These are phyloP conservation scores for Chaitophorus viminalis DNA, from an alignment of 2,888 invertebrate genomes.

Conservation along the genomic window DNA sequence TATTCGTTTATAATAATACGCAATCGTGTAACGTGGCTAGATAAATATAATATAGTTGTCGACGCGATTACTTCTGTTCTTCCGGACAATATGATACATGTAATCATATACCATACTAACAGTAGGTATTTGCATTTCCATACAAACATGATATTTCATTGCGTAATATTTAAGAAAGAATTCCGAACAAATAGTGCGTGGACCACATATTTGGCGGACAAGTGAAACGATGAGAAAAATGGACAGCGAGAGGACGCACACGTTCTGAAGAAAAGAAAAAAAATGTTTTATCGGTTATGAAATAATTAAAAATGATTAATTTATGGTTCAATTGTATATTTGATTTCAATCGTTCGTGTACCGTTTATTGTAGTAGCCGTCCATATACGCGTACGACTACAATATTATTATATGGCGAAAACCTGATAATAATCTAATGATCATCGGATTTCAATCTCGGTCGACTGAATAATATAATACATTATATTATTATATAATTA, in stretches of 20 bases:
- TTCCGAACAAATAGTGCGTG: background rate
- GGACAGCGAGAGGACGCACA: background rate
- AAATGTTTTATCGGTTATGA: background rate
- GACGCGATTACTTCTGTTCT: background rate
- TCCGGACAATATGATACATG: background rate
- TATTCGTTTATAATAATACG: background rate
- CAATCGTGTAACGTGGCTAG: background rate
- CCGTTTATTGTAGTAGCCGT: background rate
- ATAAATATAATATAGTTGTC: background rate
- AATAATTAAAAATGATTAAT: conserved; percentile 13
- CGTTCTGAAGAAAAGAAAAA: background rate
- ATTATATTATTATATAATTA: conserved; percentile 18
- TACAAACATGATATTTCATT: background rate
- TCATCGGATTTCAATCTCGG: background rate
- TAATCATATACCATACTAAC: background rate
- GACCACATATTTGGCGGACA: conserved; percentile 21
- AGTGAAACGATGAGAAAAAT: conserved; percentile 3
- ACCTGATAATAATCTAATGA: background rate
- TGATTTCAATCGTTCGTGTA: background rate
- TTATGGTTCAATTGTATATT: background rate
- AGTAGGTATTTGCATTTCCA: background rate
- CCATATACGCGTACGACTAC: background rate
- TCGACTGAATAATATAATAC: background rate
- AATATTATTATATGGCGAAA: too few species aligned
- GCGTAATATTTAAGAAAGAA: background rate